These are phyloP conservation scores for Harpalus rubripes DNA, from an alignment of 2,888 invertebrate species.

Conservation along the genomic window DNA sequence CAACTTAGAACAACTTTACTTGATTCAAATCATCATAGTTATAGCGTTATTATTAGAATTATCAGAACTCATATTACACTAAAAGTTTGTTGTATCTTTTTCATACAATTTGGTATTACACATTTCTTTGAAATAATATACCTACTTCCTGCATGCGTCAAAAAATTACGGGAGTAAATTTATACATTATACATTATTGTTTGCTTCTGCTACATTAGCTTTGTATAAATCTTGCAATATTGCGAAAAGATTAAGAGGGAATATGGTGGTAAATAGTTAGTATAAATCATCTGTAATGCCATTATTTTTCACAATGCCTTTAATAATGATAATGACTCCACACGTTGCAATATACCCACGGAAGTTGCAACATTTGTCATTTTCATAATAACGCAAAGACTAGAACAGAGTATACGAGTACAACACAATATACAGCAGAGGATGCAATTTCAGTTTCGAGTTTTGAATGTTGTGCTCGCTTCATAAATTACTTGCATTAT, in stretches of 20 bases:
- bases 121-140: too few relatives aligned
- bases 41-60: too few relatives aligned
- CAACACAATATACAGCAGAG: background rate
- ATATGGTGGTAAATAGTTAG: background rate
- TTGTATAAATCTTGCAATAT: background rate
- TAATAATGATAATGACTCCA: slow-evolving; percentile 14
- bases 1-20: too few relatives aligned
- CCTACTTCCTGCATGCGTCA: too few relatives aligned
- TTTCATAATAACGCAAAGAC: slow-evolving; percentile 13
- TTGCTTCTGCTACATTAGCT: background rate
- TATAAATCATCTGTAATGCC: background rate
- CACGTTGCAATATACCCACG: slow-evolving; percentile 13
- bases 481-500: slow-evolving; percentile 38
- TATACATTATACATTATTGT: background rate
- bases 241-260: background rate
- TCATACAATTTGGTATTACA: background rate
- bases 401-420: slow-evolving; percentile 2
- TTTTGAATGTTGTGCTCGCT: slow-evolving; percentile 24
- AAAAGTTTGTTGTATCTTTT: background rate
- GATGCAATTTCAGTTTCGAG: slow-evolving; percentile 40
- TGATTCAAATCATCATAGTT: too few relatives aligned
- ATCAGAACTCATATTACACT: too few relatives aligned
- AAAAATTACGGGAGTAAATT: too few relatives aligned
- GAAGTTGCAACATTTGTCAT: slow-evolving; percentile 27
- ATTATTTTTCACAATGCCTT: background rate